phyloP scores from a whole-genome alignment of 2,797 vertebrate species.

The Knipowitschia caucasica region DNA sequence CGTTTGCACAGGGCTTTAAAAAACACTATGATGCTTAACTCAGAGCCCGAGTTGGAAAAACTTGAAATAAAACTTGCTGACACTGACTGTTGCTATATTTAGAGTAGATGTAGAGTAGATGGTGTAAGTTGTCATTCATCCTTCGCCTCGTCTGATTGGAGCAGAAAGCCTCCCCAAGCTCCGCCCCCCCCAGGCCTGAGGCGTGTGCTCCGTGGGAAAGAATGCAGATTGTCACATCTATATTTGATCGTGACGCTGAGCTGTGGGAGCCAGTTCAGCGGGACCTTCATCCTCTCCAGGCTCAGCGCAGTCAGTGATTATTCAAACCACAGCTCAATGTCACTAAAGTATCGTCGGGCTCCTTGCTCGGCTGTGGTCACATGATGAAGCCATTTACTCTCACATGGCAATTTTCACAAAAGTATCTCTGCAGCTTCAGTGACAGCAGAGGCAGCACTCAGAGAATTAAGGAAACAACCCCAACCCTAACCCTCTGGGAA shows the following conservation, averaged over 20 bases:
- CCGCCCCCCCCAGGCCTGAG: constrained; percentile 32
- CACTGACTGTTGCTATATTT: too few relatives aligned
- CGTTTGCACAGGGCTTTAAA: too few relatives aligned
- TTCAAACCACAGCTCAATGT: constrained; percentile 31
- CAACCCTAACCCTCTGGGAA: too few relatives aligned
- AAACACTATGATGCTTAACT: too few relatives aligned
- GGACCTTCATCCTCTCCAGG: constrained; percentile 54
- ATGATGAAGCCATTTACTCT: constrained; percentile 26
- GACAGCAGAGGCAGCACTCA: not conserved
- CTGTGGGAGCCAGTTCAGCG: constrained; percentile 62
- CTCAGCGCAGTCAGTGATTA: constrained; percentile 44
- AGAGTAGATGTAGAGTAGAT: too few relatives aligned
- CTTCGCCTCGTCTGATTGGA: not conserved
- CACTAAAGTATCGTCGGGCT: constrained; percentile 12
- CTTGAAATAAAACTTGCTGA: too few relatives aligned
- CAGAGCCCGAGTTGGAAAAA: too few relatives aligned
- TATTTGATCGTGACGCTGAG: constrained; percentile 64
- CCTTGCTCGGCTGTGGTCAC: constrained; percentile 19
- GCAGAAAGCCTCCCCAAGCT: constrained; percentile 44
- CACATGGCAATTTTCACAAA: constrained; percentile 5
- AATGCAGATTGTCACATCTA: constrained; percentile 64
- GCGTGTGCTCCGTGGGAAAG: constrained; percentile 63
- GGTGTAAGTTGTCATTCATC: not conserved
- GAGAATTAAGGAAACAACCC: not conserved
- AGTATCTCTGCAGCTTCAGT: constrained; percentile 11